Base-by-base conservation (phyloP, 2,113 vertebrate genomes). In the Plectropomus leopardus region DNA sequence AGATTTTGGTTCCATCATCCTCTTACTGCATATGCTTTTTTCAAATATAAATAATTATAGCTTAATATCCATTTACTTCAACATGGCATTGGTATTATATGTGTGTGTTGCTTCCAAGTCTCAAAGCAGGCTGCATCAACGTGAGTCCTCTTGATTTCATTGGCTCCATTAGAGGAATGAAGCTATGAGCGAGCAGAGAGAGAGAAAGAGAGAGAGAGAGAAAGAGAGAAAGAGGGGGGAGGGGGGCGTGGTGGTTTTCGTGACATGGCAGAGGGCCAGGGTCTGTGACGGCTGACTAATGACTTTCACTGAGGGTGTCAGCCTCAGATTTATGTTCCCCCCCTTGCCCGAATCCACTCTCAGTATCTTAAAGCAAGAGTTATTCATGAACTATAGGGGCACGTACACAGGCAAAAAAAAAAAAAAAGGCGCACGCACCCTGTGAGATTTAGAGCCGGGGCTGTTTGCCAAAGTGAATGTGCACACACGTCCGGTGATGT, bases 231-330 rank as follows among this genome's bases (percentile, higher is more conserved):
- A 55, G 24, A 7, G 32, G 40, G 30, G 24, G 10, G 32, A 47
- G 30, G 24, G 32, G 78, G 34, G 68, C 0, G 26, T 67, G 80
- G 79, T 7, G 42, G 72, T 81, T 80, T 76, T 80, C 14, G 48
- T 86, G 86, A 82, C 77, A 73, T 93, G 89, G 89, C 90, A 73
- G 50, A 53, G 71, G 80, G 88, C 94, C 90, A 92, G 83, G 76
- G 77, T 86, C 55, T 34, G 78, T 90, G 91, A 89, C 84, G 70
- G 91, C 86, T 94, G 93, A 94, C 92, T 94, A 94, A 94, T 93
- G 92, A 92, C 91, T 92, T 91, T 93, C 88, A 90, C 87, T 92
- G 90, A 87, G 72, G 77, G 79, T 92, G 92, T 92, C 92, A 86
- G 80, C 66, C 58, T 79, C 90, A 92, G 93, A 95, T 94, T 94